phyloP scores from a whole-genome alignment of 2,113 vertebrate species.

The Nanorana parkeri region DNA sequence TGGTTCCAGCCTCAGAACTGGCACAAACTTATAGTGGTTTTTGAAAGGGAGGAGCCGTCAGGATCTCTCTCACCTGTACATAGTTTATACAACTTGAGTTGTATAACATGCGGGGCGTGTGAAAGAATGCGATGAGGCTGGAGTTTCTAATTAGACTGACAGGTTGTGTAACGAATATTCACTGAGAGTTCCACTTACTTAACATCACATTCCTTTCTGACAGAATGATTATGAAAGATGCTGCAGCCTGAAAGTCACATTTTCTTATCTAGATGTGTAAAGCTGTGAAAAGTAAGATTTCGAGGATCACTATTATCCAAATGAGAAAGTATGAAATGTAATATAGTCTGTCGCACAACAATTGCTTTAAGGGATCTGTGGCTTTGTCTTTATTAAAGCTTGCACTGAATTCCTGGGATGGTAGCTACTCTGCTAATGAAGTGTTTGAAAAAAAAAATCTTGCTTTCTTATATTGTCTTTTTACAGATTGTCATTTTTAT shows the following conservation, averaged over 20 bases:
- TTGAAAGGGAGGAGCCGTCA: slow-evolving; percentile 56
- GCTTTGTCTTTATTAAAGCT: too few species aligned
- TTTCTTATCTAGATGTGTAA: too few species aligned
- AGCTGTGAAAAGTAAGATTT: too few species aligned
- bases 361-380: too few species aligned
- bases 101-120: slow-evolving; percentile 10
- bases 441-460: too few species aligned
- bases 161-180: slow-evolving; percentile 27
- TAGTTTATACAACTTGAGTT: slow-evolving; percentile 36
- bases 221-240: slow-evolving; percentile 5
- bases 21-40: background rate
- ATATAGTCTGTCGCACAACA: too few species aligned
- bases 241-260: background rate
- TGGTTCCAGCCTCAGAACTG: background rate
- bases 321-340: too few species aligned
- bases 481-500: too few species aligned
- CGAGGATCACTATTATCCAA: too few species aligned
- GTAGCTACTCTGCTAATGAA: too few species aligned
- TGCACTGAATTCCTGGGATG: too few species aligned
- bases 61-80: background rate
- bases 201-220: background rate
- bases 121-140: background rate
- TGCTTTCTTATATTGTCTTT: too few species aligned
- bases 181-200: background rate
- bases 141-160: slow-evolving; percentile 11